Percentiles rank a stretch among this genome's conserved stretches.
phyloP scores from a whole-genome alignment of 2,113 vertebrate genomes.

The Lethenteron reissneri region DNA sequence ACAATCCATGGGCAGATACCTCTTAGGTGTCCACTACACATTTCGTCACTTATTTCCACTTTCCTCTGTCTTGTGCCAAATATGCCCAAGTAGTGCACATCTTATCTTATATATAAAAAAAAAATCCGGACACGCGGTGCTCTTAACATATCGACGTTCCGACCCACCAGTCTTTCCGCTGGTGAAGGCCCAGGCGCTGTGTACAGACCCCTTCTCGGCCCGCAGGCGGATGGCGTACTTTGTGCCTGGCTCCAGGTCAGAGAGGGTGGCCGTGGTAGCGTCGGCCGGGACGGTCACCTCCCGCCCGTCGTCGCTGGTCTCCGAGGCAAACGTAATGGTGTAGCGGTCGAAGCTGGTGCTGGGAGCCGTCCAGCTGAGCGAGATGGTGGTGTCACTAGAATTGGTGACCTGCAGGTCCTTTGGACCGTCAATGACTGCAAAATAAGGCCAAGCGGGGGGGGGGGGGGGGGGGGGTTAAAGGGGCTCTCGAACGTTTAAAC shows the following conservation, averaged over 20 bases:
- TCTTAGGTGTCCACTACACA: too few species aligned
- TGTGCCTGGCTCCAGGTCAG: slow-evolving; percentile 33
- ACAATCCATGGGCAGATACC: too few species aligned
- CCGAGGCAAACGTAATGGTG: slow-evolving; percentile 25
- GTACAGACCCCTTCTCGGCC: slow-evolving; percentile 40
- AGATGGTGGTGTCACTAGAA: slow-evolving; percentile 39
- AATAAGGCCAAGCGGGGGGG: not conserved
- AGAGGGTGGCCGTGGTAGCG: slow-evolving; percentile 30
- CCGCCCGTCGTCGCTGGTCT: slow-evolving; percentile 20
- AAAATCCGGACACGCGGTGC: too few species aligned
- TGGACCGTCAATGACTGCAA: slow-evolving; percentile 55
- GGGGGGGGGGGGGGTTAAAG: too few species aligned
- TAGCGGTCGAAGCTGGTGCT: slow-evolving; percentile 60
- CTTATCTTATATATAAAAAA: too few species aligned
- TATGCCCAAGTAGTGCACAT: too few species aligned
- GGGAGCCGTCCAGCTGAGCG: slow-evolving; percentile 46
- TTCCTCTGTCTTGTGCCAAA: too few species aligned
- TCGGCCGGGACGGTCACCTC: slow-evolving; percentile 35
- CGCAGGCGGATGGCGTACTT: slow-evolving; percentile 47
- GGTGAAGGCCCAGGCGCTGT: not conserved
- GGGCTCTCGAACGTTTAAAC: too few species aligned
- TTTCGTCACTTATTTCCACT: too few species aligned
- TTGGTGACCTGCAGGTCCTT: slow-evolving; percentile 43
- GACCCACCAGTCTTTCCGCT: not conserved
- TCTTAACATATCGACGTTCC: too few species aligned